Evolutionary conservation across 2,113 vertebrate genomes (phyloP), one percentile per base, ranked within the genome.

Genomic region (Caranx melampygus): DNA sequence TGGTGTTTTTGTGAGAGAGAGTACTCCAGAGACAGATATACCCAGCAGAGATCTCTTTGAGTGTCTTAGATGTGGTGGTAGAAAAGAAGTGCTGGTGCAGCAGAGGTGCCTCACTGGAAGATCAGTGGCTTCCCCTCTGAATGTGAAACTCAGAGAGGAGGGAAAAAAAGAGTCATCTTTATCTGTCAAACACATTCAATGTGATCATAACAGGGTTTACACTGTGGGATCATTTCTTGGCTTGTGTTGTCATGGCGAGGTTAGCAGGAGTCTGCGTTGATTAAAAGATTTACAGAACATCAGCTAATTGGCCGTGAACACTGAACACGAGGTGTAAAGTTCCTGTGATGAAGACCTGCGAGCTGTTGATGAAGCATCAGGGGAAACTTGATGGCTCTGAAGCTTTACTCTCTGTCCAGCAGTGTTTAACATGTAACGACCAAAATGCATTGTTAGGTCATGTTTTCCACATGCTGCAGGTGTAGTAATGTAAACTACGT

Each of bases 11-110:
- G 49, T 52, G 52, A 11, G 61, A 11, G 51, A 54, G 37, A 67
- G 54, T 40, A 66, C 83, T 78, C 73, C 1, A 60, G 87, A 74
- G 81, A 82, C 54, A n/a, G 26, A 75, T 47, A 37, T 40, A 37
- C 76, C 69, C 57, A 3, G 51, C 10, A 40, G 75, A 77, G 65
- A 81, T 69, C 55, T 74, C 63, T 82, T 47, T 6, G 18, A 68
- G 67, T 55, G 69, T 72, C 75, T 89, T 20, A 82, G 83, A 85
- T 86, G 54, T 64, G 70, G 7, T 60, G 71, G 74, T 62, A 58
- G 54, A 74, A 84, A 82, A 52, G 57, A 72, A 73, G 14, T 64
- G 77, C 47, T 67, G 71, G 49, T 69, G 21, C 62, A 79, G 81
- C 81, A 72, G 63, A 65, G 63, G 71, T 7, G 78, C 54, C 61